Conservation (phyloP, 2,888 invertebrate species). For the Galerucella calmariensis region DNA sequence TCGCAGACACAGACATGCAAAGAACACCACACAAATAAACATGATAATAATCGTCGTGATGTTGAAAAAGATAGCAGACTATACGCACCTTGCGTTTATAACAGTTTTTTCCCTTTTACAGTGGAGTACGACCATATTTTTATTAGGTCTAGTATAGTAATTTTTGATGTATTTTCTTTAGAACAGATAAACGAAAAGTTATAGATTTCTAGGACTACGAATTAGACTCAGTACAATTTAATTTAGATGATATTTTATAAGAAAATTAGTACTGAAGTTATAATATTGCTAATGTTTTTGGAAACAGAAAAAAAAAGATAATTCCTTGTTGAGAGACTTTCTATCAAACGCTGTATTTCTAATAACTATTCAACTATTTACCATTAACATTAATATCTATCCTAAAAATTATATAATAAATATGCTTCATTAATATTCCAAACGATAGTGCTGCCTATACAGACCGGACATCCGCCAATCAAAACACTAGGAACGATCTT, state of each 20-base stretch:
- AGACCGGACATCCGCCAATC: constrained; percentile 48
- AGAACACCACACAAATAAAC: constrained; percentile 3
- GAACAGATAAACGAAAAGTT: too few species aligned
- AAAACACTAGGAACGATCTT: constrained; percentile 42
- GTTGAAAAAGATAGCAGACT: background rate
- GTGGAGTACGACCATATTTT: constrained; percentile 8
- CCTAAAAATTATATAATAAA: constrained; percentile 15
- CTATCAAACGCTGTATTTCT: too few species aligned
- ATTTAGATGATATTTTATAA: too few species aligned
- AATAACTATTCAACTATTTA: too few species aligned
- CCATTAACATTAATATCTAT: background rate
- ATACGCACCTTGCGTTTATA: constrained; percentile 24
- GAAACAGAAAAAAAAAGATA: too few species aligned
- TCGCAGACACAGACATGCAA: constrained; percentile 18
- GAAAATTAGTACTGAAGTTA: too few species aligned
- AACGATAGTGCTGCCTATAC: constrained; percentile 20
- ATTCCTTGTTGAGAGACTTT: too few species aligned
- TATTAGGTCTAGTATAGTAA: too few species aligned
- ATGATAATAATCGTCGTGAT: background rate
- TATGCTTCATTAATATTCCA: constrained; percentile 43
- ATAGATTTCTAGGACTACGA: too few species aligned
- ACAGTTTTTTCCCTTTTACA: background rate
- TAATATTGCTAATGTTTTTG: too few species aligned
- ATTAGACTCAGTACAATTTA: too few species aligned
- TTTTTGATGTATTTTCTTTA: too few species aligned